phyloP scores from a whole-genome alignment of 2,888 invertebrate genomes.

The Agapostemon virescens region DNA sequence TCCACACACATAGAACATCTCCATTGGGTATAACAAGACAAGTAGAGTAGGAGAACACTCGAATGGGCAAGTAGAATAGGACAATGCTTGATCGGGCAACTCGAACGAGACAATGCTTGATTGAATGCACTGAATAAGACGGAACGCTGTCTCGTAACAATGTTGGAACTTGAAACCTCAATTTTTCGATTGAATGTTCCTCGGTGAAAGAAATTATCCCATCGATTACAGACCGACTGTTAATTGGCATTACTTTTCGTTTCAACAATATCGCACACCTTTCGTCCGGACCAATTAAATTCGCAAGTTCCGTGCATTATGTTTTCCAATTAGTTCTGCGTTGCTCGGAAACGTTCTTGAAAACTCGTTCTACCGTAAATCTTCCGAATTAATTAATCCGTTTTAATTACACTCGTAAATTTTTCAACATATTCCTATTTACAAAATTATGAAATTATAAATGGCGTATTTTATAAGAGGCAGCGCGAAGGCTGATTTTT shows the following conservation, averaged over 20 bases:
- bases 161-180: not conserved
- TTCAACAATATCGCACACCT: not conserved
- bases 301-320: no score
- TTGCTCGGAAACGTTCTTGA: not conserved
- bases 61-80: constrained; percentile 12
- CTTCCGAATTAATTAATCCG: not conserved
- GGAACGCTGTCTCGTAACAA: no score
- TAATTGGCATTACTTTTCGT: not conserved
- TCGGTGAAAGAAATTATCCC: not conserved
- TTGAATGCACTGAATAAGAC: constrained; percentile 12
- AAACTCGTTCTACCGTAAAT: not conserved
- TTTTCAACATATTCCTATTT: not conserved
- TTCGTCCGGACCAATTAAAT: not conserved
- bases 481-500: no score
- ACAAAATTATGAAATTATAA: not conserved
- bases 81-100: constrained; percentile 5
- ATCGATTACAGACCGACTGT: not conserved
- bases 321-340: not conserved
- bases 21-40: not conserved
- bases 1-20: not conserved
- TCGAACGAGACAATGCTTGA: not conserved
- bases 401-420: not conserved
- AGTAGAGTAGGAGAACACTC: not conserved
- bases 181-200: constrained; percentile 1
- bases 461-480: no score